Base-by-base conservation (phyloP, 1,140 invertebrate species). In the Euglossa dilemma region DNA sequence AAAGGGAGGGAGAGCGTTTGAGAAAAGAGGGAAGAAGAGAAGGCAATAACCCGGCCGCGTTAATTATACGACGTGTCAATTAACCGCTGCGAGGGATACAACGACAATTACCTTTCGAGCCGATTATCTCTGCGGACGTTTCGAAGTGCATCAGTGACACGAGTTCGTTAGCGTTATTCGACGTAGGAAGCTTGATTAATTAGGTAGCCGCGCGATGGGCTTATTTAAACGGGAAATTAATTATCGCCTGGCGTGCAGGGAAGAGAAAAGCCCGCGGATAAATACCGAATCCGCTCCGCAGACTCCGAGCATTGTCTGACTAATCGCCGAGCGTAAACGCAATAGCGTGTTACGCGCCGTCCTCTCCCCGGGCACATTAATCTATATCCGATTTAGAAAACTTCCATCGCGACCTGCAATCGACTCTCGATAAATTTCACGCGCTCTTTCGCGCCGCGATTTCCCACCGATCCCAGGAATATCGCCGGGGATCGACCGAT, bases 211-310 rank as follows among this genome's bases (percentile, higher is more conserved):
- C 28, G n/a, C 3, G 6, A 56, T 63, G 47, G 59, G 45, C 52
- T 67, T 84, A 86, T 77, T 79, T 75, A 84, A 86, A 86, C 71
- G 77, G 72, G 72, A 86, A 80, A 86, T 86, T 84, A 86, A 86
- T 86, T 80, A 82, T 69, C 72, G 45, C 20, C 47, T 43, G 28
- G 50, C 20, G 0, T 20, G 43, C 36, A 25, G 45, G 7, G 7
- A 45, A 80, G 23, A 52, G 57, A 52, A 72, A 47, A 72, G 77
- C 8, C 77, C 43, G 20, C 16, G 54, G 77, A 80, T 80, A 71
- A 80, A 80, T 71, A 70, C n/a, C 50, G 23, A 59, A 71, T 69
- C 67, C 66, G 77, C 45, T n/a, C 45, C 18, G 50, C 63, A 50
- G 61, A 63, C 52, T 20, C 25, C 43, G 52, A 43, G 61, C 72